Percentiles rank a stretch among this genome's conserved stretches.
phyloP scores from a whole-genome alignment of 2,888 invertebrate species.

The Frankliniella fusca region DNA sequence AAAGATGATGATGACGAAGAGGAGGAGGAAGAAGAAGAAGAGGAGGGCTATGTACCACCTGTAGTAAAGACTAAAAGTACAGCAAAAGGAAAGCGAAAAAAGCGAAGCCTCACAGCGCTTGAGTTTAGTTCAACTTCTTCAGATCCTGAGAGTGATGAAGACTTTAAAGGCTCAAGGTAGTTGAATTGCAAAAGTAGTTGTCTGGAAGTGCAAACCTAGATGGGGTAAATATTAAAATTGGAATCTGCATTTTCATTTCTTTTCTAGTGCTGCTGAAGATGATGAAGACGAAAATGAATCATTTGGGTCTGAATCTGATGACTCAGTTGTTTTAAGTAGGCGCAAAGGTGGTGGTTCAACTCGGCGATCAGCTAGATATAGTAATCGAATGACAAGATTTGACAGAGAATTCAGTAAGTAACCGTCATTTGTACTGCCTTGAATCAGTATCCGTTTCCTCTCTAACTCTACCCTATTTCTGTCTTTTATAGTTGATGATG shows the following conservation, averaged over 20 bases:
- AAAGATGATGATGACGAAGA: conserved; percentile 45
- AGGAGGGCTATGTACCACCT: conserved; percentile 34
- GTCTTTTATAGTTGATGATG: conserved; percentile 48
- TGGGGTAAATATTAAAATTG: conserved; percentile 7
- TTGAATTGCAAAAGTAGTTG: conserved; percentile 38
- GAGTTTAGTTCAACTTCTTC: conserved; percentile 77
- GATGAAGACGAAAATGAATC: conserved; percentile 54
- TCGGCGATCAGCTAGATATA: conserved; percentile 53
- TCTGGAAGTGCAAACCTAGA: conserved; percentile 27
- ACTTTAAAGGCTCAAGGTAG: conserved; percentile 80
- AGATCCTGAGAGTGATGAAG: conserved; percentile 80
- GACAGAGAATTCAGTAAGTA: conserved; percentile 56
- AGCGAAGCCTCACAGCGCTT: conserved; percentile 71
- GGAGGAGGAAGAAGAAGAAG: conserved; percentile 45
- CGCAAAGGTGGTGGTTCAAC: conserved; percentile 48
- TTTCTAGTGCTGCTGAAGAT: conserved; percentile 48
- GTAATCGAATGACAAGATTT: conserved; percentile 49
- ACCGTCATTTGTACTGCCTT: conserved; percentile 30
- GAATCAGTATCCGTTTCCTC: conserved; percentile 33
- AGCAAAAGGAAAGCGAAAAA: conserved; percentile 55
- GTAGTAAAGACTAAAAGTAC: conserved; percentile 18
- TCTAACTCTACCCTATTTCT: conserved; percentile 12
- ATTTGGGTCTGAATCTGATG: conserved; percentile 5
- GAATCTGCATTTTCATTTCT: conserved; percentile 28
- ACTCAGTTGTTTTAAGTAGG: neutral